Conservation (phyloP, 2,888 invertebrate genomes). For the Heliconius aoede region DNA sequence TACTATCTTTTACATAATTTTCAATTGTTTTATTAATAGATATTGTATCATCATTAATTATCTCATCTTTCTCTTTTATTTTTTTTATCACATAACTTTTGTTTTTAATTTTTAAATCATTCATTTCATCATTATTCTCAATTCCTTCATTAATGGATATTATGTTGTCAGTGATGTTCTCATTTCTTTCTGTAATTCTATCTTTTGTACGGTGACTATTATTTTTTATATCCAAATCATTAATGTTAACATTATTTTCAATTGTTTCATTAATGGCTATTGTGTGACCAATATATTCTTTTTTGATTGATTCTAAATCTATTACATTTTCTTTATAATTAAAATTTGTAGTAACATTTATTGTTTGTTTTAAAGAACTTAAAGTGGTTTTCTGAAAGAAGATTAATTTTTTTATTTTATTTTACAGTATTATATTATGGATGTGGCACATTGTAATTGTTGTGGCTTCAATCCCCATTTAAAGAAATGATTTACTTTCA, state of each 20-base stretch:
- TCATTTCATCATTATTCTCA: background rate
- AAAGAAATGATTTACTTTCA: no score
- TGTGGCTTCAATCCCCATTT: no score
- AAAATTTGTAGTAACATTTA: background rate
- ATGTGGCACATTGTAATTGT: no score
- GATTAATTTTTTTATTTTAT: no score
- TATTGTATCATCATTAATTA: background rate
- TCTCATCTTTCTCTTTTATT: no score
- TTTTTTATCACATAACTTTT: background rate
- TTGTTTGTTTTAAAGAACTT: constrained; percentile 4
- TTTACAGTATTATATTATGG: no score
- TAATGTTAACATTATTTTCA: background rate
- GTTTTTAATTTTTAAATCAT: background rate
- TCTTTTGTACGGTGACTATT: background rate
- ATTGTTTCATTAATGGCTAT: background rate
- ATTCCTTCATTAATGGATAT: background rate
- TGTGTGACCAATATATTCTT: background rate
- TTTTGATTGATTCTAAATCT: background rate
- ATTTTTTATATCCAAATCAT: background rate
- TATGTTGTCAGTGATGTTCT: background rate
- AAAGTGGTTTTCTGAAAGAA: constrained; percentile 2
- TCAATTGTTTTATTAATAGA: background rate
- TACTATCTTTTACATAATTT: background rate
- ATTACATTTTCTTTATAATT: background rate
- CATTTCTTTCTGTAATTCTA: background rate